phyloP scores from a whole-genome alignment of 2,113 vertebrate genomes.

The Macquaria ambigua region DNA sequence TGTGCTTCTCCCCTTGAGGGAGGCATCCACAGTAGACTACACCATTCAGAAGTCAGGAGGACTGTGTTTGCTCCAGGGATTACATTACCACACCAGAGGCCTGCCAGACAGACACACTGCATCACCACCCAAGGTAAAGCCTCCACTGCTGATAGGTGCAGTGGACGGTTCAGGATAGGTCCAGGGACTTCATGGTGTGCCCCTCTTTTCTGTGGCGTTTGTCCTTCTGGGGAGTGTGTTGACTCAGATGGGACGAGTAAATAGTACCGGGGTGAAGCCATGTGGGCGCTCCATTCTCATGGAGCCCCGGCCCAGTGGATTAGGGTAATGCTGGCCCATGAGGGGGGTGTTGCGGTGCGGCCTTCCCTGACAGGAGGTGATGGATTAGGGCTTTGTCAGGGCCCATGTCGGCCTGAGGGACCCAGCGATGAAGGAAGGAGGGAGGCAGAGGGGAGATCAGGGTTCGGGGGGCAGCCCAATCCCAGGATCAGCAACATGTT shows the following conservation, averaged over 20 bases:
- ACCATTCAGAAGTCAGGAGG: slow-evolving; percentile 59
- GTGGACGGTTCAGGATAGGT: slow-evolving; percentile 28
- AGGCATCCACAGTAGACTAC: slow-evolving; percentile 19
- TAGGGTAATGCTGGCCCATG: slow-evolving; percentile 87
- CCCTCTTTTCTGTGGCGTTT: slow-evolving; percentile 55
- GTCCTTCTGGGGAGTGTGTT: slow-evolving; percentile 82
- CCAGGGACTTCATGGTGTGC: slow-evolving; percentile 59
- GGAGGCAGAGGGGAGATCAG: slow-evolving; percentile 64
- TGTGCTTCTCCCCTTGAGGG: slow-evolving; percentile 16
- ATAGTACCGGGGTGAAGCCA: slow-evolving; percentile 80
- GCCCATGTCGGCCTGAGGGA: slow-evolving; percentile 79
- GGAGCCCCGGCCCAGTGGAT: slow-evolving; percentile 84
- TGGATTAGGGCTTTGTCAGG: slow-evolving; percentile 85
- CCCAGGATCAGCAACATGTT: slow-evolving; percentile 85
- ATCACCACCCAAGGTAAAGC: slow-evolving; percentile 68
- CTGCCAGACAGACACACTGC: slow-evolving; percentile 34
- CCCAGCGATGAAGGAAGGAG: slow-evolving; percentile 63
- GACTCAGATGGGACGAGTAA: slow-evolving; percentile 89
- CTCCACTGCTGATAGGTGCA: slow-evolving; percentile 28
- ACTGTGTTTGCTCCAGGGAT: slow-evolving; percentile 75
- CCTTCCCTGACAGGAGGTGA: slow-evolving; percentile 85
- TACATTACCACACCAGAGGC: slow-evolving; percentile 73
- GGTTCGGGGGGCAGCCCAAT: slow-evolving; percentile 77
- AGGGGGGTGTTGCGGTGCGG: slow-evolving; percentile 76
- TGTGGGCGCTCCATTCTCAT: slow-evolving; percentile 83